Base-by-base conservation (phyloP, 2,888 invertebrate species). In the Hartigia nigra region DNA sequence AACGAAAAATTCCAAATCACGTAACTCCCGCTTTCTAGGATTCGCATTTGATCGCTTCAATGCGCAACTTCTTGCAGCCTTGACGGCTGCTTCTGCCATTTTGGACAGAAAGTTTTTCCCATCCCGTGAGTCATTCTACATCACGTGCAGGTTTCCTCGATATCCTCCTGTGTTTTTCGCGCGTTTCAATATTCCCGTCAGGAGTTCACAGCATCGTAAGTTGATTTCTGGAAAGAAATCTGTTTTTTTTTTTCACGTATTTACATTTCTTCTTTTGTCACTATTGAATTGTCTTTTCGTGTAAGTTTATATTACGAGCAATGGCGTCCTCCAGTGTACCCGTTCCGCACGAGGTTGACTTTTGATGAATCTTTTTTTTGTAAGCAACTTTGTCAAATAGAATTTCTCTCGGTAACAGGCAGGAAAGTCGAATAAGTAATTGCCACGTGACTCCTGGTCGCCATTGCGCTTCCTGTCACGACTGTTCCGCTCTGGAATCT, bases 1-100 rank as follows among this genome's bases (percentile, higher is more conserved):
- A 72, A 72, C 72, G 72, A 34, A 81, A 84, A 82, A 79, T 81
- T 76, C 70, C 76, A 82, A 84, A 83, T 86, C 85, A 86, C 84
- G 84, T 85, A 88, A 87, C 85, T 84, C 23, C 23, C 86, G 84
- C 87, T 88, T 87, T 87, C 88, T 87, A 88, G 84, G 83, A 83
- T 82, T 80, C 74, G 76, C 75, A 78, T 80, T 70, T 75, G 80
- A 72, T 77, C 76, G 79, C 76, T 74, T 77, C 76, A 23, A 12
- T 32, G 31, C 72, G 72, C 72, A 31, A 32, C 72, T 31, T 14
- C 23, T 55, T 55, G 9, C 55, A 55, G 55, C 55, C 23, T 55
- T 55, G 55, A 55, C 55, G 55, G 55, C 55, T 55, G 55, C 55
- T 55, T 55, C 55, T 55, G 55, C 55, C 55, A 23, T 23, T 55